phyloP scores from a whole-genome alignment of 2,888 invertebrate species.

The Norana najaformis region DNA sequence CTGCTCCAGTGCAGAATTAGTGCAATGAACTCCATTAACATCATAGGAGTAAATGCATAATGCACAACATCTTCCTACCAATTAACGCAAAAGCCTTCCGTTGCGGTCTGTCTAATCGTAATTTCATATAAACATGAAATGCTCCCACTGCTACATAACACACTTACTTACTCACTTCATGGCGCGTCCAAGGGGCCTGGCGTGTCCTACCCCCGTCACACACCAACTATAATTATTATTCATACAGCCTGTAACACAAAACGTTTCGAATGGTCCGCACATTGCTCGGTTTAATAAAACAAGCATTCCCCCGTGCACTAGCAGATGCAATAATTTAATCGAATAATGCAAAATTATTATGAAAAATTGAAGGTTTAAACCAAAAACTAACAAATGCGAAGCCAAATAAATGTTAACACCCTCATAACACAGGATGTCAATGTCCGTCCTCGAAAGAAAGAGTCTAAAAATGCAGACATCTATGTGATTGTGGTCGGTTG shows the following conservation, averaged over 20 bases:
- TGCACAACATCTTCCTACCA: neutral
- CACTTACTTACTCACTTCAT: neutral
- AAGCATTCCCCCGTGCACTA: neutral
- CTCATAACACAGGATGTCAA: conserved; percentile 15
- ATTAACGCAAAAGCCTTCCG: neutral
- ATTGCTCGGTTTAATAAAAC: neutral
- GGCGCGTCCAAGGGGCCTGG: conserved; percentile 7
- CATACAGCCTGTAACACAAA: neutral
- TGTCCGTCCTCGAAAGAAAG: conserved; percentile 15
- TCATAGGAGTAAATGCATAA: neutral
- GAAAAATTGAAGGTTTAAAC: conserved; percentile 13
- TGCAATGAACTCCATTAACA: neutral
- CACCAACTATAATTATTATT: conserved; percentile 13
- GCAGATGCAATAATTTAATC: neutral
- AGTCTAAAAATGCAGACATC: neutral
- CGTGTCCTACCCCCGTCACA: neutral
- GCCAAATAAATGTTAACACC: conserved; percentile 23
- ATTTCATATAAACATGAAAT: neutral
- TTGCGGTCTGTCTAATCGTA: neutral
- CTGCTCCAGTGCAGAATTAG: neutral
- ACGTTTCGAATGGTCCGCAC: neutral
- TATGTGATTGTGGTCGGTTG: neutral
- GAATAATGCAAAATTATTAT: conserved; percentile 6
- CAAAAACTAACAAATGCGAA: neutral
- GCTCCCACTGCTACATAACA: neutral